phyloP scores from a whole-genome alignment of 2,113 vertebrate genomes.

The Alosa alosa region DNA sequence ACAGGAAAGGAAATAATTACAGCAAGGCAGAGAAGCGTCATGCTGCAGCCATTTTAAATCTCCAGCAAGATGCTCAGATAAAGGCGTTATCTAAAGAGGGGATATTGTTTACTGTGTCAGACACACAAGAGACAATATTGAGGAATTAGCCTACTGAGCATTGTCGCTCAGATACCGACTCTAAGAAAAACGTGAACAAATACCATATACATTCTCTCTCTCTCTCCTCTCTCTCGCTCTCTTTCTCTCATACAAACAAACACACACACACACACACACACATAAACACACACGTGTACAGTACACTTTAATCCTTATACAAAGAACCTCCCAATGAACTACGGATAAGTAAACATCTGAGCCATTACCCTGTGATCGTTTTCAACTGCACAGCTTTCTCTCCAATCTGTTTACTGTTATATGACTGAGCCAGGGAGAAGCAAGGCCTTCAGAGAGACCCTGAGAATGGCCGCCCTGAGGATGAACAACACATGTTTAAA shows the following conservation, averaged over 20 bases:
- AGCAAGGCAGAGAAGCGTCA: slow-evolving; percentile 7
- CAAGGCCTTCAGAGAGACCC: background rate
- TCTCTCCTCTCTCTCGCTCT: background rate
- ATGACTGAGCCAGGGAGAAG: background rate
- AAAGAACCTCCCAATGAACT: background rate
- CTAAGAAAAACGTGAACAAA: background rate
- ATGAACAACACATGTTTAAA: background rate
- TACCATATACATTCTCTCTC: background rate
- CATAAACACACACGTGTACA: background rate
- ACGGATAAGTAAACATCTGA: background rate
- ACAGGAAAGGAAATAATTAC: slow-evolving; percentile 23
- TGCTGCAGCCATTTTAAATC: slow-evolving; percentile 9
- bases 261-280: slow-evolving; percentile 1
- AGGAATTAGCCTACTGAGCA: background rate
- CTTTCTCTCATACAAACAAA: background rate
- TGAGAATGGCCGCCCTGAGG: background rate
- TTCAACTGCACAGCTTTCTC: background rate
- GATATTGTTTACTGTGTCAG: background rate
- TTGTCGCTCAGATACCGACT: background rate
- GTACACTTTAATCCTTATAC: background rate
- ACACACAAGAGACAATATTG: background rate
- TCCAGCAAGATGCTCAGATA: background rate
- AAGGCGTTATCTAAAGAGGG: background rate
- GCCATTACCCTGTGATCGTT: background rate
- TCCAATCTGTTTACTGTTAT: background rate